Conservation (phyloP, 2,888 invertebrate species). For the Zhengitettix transpicula region DNA sequence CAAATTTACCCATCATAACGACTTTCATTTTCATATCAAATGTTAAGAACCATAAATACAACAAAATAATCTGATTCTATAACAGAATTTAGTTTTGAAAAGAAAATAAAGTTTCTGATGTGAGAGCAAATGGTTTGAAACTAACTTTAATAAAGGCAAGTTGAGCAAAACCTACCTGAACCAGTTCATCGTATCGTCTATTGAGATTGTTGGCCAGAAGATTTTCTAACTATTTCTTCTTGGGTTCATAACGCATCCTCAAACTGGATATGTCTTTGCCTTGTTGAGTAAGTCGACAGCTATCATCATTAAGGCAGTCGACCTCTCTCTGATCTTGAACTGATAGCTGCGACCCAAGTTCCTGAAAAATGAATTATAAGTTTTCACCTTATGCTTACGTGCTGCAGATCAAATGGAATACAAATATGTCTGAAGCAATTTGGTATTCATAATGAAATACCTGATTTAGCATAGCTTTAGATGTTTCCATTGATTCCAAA, state of each 20-base stretch:
- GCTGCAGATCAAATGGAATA: no score
- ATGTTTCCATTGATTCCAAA: constrained; percentile 90
- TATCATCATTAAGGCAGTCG: constrained; percentile 88
- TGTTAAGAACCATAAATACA: no score
- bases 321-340: constrained; percentile 84
- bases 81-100: no score
- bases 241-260: constrained; percentile 89
- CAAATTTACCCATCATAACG: no score
- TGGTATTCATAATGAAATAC: constrained; percentile 66
- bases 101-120: no score
- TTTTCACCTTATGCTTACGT: no score
- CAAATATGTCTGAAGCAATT: no score
- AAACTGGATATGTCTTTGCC: constrained; percentile 91
- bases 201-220: constrained; percentile 89
- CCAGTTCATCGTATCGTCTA: constrained; percentile 74
- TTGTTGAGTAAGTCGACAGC: constrained; percentile 76
- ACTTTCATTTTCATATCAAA: no score
- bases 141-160: no score
- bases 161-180: constrained; percentile 29
- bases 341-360: constrained; percentile 82
- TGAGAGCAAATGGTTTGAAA: no score
- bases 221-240: constrained; percentile 94
- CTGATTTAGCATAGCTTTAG: constrained; percentile 81
- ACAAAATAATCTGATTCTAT: no score
- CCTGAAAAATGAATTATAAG: constrained; percentile 27